A percentile compares a stretch with the other conserved stretches of the same genome.
phyloP scores from a whole-genome alignment of 35 echinoderm and acorn worm genomes.

The Ptychodera flava region DNA sequence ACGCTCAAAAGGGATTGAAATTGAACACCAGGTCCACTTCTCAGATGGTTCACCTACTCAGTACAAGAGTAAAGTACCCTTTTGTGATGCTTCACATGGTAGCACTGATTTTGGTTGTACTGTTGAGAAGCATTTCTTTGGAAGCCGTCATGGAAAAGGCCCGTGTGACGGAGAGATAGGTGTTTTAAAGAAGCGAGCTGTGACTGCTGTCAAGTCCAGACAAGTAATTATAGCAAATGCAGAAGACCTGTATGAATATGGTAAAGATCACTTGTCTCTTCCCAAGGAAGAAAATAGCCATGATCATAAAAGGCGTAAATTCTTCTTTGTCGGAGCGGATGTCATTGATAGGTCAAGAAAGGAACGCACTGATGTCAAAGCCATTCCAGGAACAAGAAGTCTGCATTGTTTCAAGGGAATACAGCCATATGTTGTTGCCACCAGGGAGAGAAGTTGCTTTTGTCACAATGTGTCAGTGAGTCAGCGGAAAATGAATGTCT shows the following conservation, averaged over 20 bases:
- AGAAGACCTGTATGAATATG: slow-evolving; percentile 15
- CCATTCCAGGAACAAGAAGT: background rate
- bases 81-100: slow-evolving; percentile 14
- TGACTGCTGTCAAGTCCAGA: background rate
- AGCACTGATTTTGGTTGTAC: slow-evolving; percentile 31
- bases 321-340: slow-evolving; percentile 23
- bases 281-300: slow-evolving; percentile 19
- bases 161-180: slow-evolving; percentile 63
- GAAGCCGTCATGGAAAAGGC: slow-evolving; percentile 49
- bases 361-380: slow-evolving; percentile 8
- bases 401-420: background rate
- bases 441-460: slow-evolving; percentile 23
- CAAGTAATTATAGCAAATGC: slow-evolving; percentile 6
- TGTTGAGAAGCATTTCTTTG: slow-evolving; percentile 55
- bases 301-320: slow-evolving; percentile 2
- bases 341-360: background rate
- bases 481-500: too few relatives aligned
- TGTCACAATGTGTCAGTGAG: too few relatives aligned
- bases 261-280: slow-evolving; percentile 4
- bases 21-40: slow-evolving; percentile 26
- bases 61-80: slow-evolving; percentile 46
- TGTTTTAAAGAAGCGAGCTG: slow-evolving; percentile 42
- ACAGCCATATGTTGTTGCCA: background rate
- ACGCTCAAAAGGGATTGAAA: background rate
- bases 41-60: slow-evolving; percentile 41